phyloP scores from a whole-genome alignment of 2,797 vertebrate species.

The Ctenopoma kingsleyae region DNA sequence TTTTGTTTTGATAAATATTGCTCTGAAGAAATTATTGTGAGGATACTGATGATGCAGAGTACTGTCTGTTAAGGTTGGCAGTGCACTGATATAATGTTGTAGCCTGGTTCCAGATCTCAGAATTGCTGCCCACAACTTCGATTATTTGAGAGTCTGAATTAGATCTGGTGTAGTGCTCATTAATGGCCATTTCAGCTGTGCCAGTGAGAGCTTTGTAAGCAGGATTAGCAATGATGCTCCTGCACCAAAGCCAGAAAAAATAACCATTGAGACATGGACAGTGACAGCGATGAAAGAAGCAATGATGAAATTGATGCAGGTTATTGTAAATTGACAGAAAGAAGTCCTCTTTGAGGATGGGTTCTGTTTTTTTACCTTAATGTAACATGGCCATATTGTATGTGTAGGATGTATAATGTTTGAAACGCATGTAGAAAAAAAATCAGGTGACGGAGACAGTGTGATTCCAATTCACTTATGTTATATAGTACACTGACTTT shows the following conservation, averaged over 20 bases:
- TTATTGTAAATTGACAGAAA: neutral
- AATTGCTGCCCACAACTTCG: neutral
- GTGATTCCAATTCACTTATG: too few relatives aligned
- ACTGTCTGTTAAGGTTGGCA: neutral
- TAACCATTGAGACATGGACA: neutral
- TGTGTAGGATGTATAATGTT: too few relatives aligned
- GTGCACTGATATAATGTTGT: neutral
- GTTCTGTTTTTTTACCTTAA: too few relatives aligned
- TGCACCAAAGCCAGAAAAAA: neutral
- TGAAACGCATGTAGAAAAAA: too few relatives aligned
- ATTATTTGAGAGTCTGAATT: neutral
- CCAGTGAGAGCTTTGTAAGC: conserved; percentile 2
- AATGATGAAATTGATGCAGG: neutral
- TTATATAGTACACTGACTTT: too few relatives aligned
- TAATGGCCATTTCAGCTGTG: neutral
- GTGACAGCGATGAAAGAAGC: too few relatives aligned
- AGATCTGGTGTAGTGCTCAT: neutral
- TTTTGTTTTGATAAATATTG: conserved; percentile 22
- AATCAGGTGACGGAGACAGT: too few relatives aligned
- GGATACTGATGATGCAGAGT: neutral
- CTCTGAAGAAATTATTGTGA: neutral
- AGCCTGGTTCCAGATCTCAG: conserved; percentile 7
- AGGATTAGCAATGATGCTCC: conserved; percentile 5
- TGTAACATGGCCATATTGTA: too few relatives aligned
- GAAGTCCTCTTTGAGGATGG: neutral